Base-by-base conservation (phyloP, 2,888 invertebrate species). In the Cotesia congregata region DNA sequence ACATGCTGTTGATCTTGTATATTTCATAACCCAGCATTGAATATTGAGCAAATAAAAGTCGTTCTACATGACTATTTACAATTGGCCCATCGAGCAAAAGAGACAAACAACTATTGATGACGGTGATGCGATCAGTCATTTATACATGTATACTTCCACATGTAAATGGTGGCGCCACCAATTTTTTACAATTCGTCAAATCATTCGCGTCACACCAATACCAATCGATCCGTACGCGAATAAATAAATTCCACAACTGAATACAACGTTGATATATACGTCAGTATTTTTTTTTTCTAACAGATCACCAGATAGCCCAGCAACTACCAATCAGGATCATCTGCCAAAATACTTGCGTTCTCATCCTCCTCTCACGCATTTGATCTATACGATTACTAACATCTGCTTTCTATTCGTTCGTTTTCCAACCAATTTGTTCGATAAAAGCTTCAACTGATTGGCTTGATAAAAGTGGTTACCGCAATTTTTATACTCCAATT, bases 301-400 rank as follows among this genome's bases (percentile, higher is more conserved):
- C 82, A 83, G 83, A 30, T 30, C 30, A 30, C 30, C 83, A 83
- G 86, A 88, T 88, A 85, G 87, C 86, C 85, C 85, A 82, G 87
- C 88, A 87, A 88, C 88, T 87, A 88, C 88, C 88, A 88, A 88
- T 88, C 88, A 88, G 88, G 88, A 88, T 88, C 86, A 87, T 88
- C 88, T 85, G 88, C 87, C 88, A 88, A 87, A 83, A 83, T 83
- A 82, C 82, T 74, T 79, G 78, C 78, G 80, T 79, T 79, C 81
- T 50, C 50, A 50, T 50, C 68, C 50, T 30, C 30, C 30, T 30
- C 30, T 65, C 80, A 71, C 78, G 78, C 76, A 74, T 78, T 41
- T 69, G 73, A 69, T 75, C 67, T 65, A 67, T 75, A 74, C 75
- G 64, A 68, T 79, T 62, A 71, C 81, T 81, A 79, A 50, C 40